phyloP scores from a whole-genome alignment of 2,113 vertebrate species.

The Tachysurus fulvidraco region DNA sequence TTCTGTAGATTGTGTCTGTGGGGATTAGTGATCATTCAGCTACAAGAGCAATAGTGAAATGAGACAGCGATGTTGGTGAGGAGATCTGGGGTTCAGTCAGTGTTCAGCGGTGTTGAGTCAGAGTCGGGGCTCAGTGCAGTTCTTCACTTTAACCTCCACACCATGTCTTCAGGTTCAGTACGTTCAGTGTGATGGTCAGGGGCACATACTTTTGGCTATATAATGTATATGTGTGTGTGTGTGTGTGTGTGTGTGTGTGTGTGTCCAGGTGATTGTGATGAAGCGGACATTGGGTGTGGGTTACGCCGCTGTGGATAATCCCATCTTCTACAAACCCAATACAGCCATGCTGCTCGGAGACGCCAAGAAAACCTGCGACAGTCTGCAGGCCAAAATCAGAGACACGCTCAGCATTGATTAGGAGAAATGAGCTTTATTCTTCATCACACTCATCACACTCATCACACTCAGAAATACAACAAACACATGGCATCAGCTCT shows the following conservation, averaged over 20 bases:
- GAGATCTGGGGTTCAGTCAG: no score
- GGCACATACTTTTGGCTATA: no score
- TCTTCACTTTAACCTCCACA: no score
- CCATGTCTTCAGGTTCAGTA: no score
- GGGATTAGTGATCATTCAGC: no score
- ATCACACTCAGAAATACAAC: background rate
- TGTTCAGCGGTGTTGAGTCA: no score
- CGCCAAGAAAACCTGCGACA: constrained; percentile 76
- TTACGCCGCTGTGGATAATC: constrained; percentile 81
- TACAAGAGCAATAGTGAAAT: no score
- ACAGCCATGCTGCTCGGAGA: constrained; percentile 76
- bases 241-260: background rate
- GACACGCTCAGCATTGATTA: constrained; percentile 48
- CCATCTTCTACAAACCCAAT: constrained; percentile 79
- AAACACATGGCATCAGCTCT: background rate
- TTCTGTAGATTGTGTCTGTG: no score
- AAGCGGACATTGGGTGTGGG: constrained; percentile 79
- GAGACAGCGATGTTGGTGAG: no score
- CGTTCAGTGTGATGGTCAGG: no score
- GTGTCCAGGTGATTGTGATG: constrained; percentile 78
- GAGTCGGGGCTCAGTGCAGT: no score
- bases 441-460: background rate
- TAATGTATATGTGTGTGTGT: background rate
- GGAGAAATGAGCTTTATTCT: background rate
- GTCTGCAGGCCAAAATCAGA: constrained; percentile 71